These are phyloP conservation scores for Heliconius congener DNA, from an alignment of 1,140 invertebrate genomes.

Conservation along the genomic window DNA sequence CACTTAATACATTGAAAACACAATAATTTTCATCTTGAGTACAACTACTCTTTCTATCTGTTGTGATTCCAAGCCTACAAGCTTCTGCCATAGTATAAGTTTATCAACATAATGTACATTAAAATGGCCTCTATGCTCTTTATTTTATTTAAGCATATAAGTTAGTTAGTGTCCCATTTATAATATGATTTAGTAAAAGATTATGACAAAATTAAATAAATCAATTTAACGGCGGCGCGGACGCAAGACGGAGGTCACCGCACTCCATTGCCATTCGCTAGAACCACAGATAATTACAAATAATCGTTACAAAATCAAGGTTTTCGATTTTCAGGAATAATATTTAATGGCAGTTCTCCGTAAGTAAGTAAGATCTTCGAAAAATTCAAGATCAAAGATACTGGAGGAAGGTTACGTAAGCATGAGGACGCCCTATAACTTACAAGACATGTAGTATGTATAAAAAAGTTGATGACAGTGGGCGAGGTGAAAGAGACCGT, in stretches of 20 bases:
- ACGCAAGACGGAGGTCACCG: conserved; percentile 47
- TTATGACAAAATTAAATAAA: conserved; percentile 24
- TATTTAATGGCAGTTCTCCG: not conserved
- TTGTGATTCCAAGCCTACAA: conserved; percentile 62
- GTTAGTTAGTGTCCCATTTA: conserved; percentile 5
- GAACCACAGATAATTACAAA: conserved; percentile 11
- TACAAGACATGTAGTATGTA: no score
- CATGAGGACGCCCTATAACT: no score
- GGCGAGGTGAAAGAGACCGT: no score
- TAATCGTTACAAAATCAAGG: not conserved
- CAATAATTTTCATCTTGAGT: conserved; percentile 72
- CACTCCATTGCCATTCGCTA: conserved; percentile 36
- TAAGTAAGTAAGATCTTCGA: no score
- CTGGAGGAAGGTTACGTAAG: no score
- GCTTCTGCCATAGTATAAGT: conserved; percentile 70
- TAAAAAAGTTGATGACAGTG: no score
- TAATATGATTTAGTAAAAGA: not conserved
- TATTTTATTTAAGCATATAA: not conserved
- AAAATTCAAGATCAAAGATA: no score
- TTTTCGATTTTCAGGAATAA: not conserved
- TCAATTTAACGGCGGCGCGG: conserved; percentile 50
- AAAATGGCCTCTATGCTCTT: conserved; percentile 1
- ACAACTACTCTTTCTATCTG: conserved; percentile 55
- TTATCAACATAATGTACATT: conserved; percentile 4
- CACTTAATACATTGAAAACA: conserved; percentile 73